Evolutionary conservation across 2,797 vertebrate species (phyloP), one percentile per base, ranked within the genome.

Genomic region (Ambastaia sidthimunki): DNA sequence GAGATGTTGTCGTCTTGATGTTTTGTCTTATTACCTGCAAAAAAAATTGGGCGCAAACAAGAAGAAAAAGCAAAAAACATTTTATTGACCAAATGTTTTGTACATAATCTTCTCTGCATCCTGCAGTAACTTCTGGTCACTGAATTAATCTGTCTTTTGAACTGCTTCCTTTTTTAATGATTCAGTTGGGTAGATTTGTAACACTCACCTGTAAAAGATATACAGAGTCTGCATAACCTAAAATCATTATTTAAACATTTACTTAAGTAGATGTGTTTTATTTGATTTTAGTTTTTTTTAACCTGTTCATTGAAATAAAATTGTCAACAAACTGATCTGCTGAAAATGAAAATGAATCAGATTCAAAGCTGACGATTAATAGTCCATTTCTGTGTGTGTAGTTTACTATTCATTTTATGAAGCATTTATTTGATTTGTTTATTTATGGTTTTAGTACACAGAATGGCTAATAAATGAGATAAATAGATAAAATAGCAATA

Each of bases 21-120:
- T 74, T 80, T 55, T 74, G 71, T 82, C 71, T 76, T 83, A 79
- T 81, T 81, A 74, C 76, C 59, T 77, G 78, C 47, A 59, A 86
- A 83, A 79, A 65, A 59, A 52, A 78, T 23, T 7, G 28, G 25
- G 3, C 12, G 66, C 62, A 78, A 70, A 78, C 66, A 70, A 60
- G 52, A 60, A 63, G 69, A 41, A 65, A 54, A 67, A 41, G 59
- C 18, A 19, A 52, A 74, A 44, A 74, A 70, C 52, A 59, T 31
- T 77, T 77, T 78, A 60, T 71, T 59, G 55, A 60, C 15, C 34
- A 72, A 44, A 65, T 65, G 62, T 54, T 62, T 41, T 44, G 34
- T 19, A 16, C 67, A 52, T 23, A 48, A 57, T 76, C 65, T 47
- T 6, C 9, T 18, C n/a, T 67, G 54, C 65, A 47, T 37, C 18